These are phyloP conservation scores for Lymantria dispar DNA, from an alignment of 2,888 invertebrate genomes.

Conservation along the genomic window DNA sequence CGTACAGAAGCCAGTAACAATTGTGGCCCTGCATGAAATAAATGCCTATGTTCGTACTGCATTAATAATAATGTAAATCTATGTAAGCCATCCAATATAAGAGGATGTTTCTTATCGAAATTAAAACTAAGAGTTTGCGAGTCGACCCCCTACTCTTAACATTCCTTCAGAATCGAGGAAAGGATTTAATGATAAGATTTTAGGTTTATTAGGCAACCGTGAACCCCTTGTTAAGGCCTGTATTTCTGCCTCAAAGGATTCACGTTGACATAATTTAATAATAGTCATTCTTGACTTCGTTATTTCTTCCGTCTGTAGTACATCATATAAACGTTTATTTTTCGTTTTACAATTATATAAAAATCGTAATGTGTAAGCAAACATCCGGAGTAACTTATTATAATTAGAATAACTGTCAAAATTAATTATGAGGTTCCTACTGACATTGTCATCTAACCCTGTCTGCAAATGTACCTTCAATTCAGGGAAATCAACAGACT, in stretches of 20 bases:
- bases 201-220: neutral
- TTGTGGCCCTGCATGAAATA: constrained; percentile 1
- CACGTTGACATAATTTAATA: constrained; percentile 8
- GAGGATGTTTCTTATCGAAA: constrained; percentile 15
- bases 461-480: neutral
- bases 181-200: neutral
- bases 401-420: neutral
- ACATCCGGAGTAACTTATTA: neutral
- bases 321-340: neutral
- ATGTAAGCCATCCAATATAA: constrained; percentile 11
- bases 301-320: neutral
- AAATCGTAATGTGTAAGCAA: neutral
- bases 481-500: neutral
- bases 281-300: constrained; percentile 4
- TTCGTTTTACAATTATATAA: neutral
- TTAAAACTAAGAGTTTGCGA: constrained; percentile 4
- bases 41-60: neutral
- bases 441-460: neutral
- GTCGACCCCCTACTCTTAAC: constrained; percentile 1
- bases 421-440: neutral
- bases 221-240: neutral
- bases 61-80: neutral
- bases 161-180: neutral
- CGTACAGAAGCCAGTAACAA: neutral
- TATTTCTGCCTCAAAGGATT: neutral